Conservation (phyloP, 1,140 invertebrate species). For the Drosophila subobscura region DNA sequence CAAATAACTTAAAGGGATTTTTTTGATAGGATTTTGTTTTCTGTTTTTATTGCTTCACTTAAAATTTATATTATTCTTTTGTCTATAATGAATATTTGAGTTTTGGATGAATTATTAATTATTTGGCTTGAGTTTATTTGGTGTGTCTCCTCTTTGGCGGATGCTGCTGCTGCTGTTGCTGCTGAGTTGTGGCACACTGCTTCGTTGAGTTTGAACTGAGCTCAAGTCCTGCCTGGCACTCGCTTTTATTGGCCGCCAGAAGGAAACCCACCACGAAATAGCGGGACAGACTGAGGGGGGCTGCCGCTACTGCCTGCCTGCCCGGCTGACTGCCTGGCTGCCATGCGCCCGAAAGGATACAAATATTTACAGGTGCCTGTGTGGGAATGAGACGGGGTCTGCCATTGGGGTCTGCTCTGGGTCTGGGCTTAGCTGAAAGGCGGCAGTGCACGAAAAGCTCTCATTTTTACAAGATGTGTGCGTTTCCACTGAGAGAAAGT, state of each 20-base stretch:
- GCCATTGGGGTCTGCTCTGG: too few relatives aligned
- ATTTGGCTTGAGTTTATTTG: slow-evolving; percentile 15
- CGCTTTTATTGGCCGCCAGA: slow-evolving; percentile 72
- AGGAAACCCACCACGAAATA: slow-evolving; percentile 60
- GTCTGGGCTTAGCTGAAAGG: slow-evolving; percentile 15
- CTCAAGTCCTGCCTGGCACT: slow-evolving; percentile 27
- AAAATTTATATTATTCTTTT: slow-evolving; percentile 15
- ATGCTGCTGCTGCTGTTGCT: slow-evolving; percentile 20
- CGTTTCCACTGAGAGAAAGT: too few relatives aligned
- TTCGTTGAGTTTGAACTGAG: slow-evolving; percentile 76
- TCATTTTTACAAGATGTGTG: not conserved
- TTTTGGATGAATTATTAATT: slow-evolving; percentile 39
- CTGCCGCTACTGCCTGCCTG: slow-evolving; percentile 36
- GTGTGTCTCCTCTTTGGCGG: slow-evolving; percentile 14
- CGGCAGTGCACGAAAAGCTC: slow-evolving; percentile 31
- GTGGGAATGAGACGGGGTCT: not conserved
- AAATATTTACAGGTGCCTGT: slow-evolving; percentile 73
- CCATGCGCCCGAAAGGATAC: slow-evolving; percentile 56
- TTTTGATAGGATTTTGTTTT: not conserved
- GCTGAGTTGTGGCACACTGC: slow-evolving; percentile 64
- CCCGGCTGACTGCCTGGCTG: slow-evolving; percentile 27
- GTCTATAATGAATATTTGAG: slow-evolving; percentile 19
- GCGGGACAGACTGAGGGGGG: slow-evolving; percentile 6
- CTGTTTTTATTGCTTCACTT: not conserved
- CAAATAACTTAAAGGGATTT: not conserved